Conservation (phyloP, 2,797 vertebrate genomes). For the Glossophaga mutica region DNA sequence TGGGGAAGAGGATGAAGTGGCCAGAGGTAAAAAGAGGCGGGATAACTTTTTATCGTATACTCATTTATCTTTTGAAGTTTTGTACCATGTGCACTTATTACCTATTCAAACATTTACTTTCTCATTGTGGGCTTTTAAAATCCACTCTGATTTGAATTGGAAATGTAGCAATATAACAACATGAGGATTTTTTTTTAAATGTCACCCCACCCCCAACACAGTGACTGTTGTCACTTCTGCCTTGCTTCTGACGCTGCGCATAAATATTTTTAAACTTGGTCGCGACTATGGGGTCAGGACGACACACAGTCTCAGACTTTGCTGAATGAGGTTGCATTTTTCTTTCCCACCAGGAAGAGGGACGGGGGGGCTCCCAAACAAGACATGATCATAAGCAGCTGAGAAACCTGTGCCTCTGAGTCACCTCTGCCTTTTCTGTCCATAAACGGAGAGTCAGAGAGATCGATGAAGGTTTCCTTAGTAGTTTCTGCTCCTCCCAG, state of each 20-base stretch:
- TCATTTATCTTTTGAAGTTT: constrained; percentile 20
- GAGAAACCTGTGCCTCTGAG: not conserved
- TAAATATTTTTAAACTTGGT: not conserved
- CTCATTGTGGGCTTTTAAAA: not conserved
- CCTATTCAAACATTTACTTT: not conserved
- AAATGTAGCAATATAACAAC: not conserved
- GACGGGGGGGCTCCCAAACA: not conserved
- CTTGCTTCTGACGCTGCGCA: not conserved
- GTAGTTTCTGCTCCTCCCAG: constrained; percentile 24
- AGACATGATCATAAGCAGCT: not conserved
- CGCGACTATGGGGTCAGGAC: not conserved
- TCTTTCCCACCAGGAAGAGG: not conserved
- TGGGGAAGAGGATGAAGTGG: not conserved
- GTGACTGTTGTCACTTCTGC: not conserved
- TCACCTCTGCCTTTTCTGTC: not conserved
- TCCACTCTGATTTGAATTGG: not conserved
- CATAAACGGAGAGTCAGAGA: constrained; percentile 15
- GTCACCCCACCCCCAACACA: not conserved
- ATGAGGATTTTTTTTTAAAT: not conserved
- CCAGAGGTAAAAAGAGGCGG: not conserved
- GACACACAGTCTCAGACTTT: accelerated
- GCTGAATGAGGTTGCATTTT: not conserved
- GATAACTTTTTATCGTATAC: not conserved
- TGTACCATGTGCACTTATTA: not conserved
- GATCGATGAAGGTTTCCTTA: constrained; percentile 48